These are phyloP conservation scores for Pseudolaguvia tuberculata DNA, from an alignment of 2,113 vertebrate genomes.

Conservation along the genomic window DNA sequence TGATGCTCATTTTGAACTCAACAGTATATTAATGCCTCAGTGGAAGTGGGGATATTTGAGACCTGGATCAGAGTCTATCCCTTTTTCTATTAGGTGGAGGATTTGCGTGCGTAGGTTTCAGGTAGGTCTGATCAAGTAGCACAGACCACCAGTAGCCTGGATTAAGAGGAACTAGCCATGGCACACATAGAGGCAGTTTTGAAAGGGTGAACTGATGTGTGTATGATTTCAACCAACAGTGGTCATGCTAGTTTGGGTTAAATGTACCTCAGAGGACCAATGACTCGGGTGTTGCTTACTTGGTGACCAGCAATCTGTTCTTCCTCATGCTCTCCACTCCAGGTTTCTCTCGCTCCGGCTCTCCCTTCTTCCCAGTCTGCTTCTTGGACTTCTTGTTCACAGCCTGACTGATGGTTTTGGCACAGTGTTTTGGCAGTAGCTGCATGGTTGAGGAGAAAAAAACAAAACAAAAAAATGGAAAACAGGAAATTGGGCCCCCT, in stretches of 20 bases:
- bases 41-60: slow-evolving; percentile 11
- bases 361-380: slow-evolving; percentile 96
- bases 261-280: too few relatives aligned
- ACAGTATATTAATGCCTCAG: slow-evolving; percentile 19
- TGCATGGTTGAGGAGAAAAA: slow-evolving; percentile 56
- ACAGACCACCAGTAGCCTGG: slow-evolving; percentile 26
- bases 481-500: slow-evolving; percentile 50
- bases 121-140: slow-evolving; percentile 16
- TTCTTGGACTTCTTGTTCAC: slow-evolving; percentile 98
- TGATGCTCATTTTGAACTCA: neutral
- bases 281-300: slow-evolving; percentile 70
- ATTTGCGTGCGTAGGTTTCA: slow-evolving; percentile 3
- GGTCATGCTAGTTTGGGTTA: neutral
- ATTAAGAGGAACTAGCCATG: slow-evolving; percentile 1
- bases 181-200: neutral
- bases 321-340: slow-evolving; percentile 99
- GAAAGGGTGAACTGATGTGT: neutral
- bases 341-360: slow-evolving; percentile 95
- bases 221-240: slow-evolving; percentile 1
- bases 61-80: slow-evolving; percentile 24
- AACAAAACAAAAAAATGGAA: too few relatives aligned
- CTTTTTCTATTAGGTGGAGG: slow-evolving; percentile 34
- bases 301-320: slow-evolving; percentile 96
- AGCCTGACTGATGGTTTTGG: slow-evolving; percentile 99
- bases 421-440: slow-evolving; percentile 98